phyloP scores from a whole-genome alignment of 2,888 invertebrate species.

The Cerceris ruficornis region DNA sequence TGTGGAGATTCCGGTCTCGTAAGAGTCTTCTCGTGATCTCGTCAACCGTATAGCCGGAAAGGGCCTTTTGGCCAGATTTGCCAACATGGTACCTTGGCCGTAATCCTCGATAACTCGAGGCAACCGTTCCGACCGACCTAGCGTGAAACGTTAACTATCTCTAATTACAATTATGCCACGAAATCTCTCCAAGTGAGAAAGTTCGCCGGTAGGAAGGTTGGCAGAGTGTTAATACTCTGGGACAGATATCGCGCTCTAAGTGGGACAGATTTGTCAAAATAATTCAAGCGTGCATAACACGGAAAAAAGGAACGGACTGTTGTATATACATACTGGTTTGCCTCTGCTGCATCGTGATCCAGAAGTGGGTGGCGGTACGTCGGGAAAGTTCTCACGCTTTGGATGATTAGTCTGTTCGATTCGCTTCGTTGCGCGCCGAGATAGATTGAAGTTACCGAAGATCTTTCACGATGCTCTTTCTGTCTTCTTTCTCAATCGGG shows the following conservation, averaged over 20 bases:
- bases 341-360: neutral
- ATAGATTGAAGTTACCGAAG: constrained; percentile 4
- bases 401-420: constrained; percentile 15
- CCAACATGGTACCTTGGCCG: constrained; percentile 32
- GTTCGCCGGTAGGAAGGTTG: constrained; percentile 13
- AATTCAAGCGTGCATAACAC: neutral
- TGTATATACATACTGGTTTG: neutral
- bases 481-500: neutral
- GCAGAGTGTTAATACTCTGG: constrained; percentile 6
- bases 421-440: constrained; percentile 14
- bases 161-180: constrained; percentile 60
- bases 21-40: constrained; percentile 40
- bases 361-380: neutral
- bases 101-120: constrained; percentile 59
- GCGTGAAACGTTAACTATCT: constrained; percentile 55
- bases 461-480: constrained; percentile 3
- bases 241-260: constrained; percentile 1
- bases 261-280: neutral
- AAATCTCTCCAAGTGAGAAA: constrained; percentile 42
- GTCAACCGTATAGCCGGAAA: constrained; percentile 23
- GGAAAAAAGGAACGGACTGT: neutral
- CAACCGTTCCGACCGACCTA: constrained; percentile 31
- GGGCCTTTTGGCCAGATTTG: constrained; percentile 48
- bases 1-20: constrained; percentile 43
- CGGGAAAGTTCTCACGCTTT: constrained; percentile 12